Conservation (phyloP, 1,140 invertebrate species). For the Ceratosolen fusciceps region DNA sequence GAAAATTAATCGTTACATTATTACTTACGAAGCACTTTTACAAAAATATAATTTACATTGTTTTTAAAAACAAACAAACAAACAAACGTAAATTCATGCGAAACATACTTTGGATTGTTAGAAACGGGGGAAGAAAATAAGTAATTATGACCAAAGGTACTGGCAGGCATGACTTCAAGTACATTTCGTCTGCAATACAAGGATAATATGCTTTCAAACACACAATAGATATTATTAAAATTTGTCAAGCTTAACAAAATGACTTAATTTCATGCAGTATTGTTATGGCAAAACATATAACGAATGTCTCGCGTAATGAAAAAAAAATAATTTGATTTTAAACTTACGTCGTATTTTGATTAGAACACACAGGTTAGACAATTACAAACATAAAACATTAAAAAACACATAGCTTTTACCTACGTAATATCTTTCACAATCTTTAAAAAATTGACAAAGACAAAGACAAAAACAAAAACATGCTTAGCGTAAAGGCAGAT, state of each 20-base stretch:
- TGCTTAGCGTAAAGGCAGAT: constrained; percentile 37
- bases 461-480: constrained; percentile 26
- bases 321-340: neutral
- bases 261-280: constrained; percentile 4
- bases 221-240: constrained; percentile 14
- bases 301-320: neutral
- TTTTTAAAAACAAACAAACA: neutral
- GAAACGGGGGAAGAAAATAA: constrained; percentile 56
- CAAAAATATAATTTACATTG: too few relatives aligned
- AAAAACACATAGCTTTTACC: too few relatives aligned
- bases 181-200: constrained; percentile 57
- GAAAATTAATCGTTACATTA: too few relatives aligned
- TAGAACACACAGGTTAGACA: too few relatives aligned
- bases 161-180: constrained; percentile 54
- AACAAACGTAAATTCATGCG: constrained; percentile 39
- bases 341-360: too few relatives aligned
- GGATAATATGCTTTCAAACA: constrained; percentile 27
- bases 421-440: too few relatives aligned
- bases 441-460: too few relatives aligned
- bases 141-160: constrained; percentile 48
- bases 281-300: neutral
- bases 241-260: neutral
- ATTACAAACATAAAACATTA: too few relatives aligned
- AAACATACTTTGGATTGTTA: constrained; percentile 59
- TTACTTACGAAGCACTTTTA: too few relatives aligned